A percentile compares a stretch with the other conserved stretches of the same genome.
These are phyloP conservation scores for Melitaea cinxia DNA, from an alignment of 1,140 invertebrate genomes.

Conservation along the genomic window DNA sequence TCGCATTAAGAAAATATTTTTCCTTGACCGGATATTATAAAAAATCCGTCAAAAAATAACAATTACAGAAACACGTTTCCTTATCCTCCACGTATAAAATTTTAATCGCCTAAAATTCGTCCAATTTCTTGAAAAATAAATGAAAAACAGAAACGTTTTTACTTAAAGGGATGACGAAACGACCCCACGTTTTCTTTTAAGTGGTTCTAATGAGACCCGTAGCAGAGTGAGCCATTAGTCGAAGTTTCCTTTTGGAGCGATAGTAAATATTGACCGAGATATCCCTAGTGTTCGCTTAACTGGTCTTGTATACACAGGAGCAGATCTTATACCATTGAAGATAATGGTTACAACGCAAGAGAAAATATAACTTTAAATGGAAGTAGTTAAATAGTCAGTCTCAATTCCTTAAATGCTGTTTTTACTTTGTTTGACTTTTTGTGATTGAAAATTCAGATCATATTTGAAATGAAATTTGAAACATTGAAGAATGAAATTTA, in stretches of 20 bases:
- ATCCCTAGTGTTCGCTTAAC: slow-evolving; percentile 12
- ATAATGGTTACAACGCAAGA: slow-evolving; percentile 1
- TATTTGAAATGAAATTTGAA: neutral
- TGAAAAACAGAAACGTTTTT: neutral
- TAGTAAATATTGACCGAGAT: slow-evolving; percentile 21
- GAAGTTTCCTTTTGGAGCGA: slow-evolving; percentile 22
- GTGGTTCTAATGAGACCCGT: slow-evolving; percentile 22
- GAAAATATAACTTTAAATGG: neutral
- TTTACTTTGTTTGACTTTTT: neutral
- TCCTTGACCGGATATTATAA: too few species aligned
- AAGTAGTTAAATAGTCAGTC: neutral
- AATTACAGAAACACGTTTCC: too few species aligned
- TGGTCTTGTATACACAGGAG: neutral
- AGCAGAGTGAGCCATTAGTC: slow-evolving; percentile 19
- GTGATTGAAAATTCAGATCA: neutral
- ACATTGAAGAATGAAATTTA: too few species aligned
- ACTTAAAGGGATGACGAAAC: neutral
- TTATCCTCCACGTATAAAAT: too few species aligned
- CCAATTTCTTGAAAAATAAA: neutral
- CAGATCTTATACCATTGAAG: neutral
- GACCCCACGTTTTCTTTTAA: slow-evolving; percentile 5
- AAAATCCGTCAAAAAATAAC: too few species aligned
- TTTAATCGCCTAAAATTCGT: neutral
- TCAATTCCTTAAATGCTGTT: neutral
- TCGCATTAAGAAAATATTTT: too few species aligned